Percentiles rank a stretch among this genome's conserved stretches.
Conservation (phyloP, 2,797 vertebrate genomes). For the Crossoptilon crossoptilon region DNA sequence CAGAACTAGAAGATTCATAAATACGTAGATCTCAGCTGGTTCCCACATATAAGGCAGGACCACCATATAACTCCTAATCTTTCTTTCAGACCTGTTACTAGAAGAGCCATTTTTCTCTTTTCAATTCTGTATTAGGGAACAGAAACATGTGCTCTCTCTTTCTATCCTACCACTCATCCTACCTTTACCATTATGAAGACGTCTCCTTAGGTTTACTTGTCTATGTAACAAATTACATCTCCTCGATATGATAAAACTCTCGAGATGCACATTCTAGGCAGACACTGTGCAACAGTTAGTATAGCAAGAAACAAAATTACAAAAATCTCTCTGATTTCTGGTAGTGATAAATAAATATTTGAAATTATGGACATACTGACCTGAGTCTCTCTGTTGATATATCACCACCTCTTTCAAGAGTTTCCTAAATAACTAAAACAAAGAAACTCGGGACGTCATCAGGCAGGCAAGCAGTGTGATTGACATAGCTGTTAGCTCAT, state of each 20-base stretch:
- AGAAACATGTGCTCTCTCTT: background rate
- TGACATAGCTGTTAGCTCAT: background rate
- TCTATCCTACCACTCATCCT: background rate
- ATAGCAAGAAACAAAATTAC: background rate
- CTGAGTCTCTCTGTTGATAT: background rate
- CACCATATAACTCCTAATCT: background rate
- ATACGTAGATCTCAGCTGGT: background rate
- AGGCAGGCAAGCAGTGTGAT: background rate
- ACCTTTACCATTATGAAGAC: background rate
- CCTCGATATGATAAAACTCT: background rate
- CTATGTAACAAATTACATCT: background rate
- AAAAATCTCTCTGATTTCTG: background rate
- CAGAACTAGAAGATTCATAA: background rate
- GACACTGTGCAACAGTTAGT: background rate
- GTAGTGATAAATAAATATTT: background rate
- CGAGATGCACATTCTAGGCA: background rate
- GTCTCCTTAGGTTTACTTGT: background rate
- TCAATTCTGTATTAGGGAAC: background rate
- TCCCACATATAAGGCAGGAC: background rate
- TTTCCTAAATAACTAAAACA: background rate
- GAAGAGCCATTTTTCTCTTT: background rate
- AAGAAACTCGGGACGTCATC: background rate
- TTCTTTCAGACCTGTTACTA: background rate
- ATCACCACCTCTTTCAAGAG: background rate
- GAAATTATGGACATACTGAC: background rate